phyloP scores from a whole-genome alignment of 1,140 invertebrate species.

The Rhopalosiphum padi region DNA sequence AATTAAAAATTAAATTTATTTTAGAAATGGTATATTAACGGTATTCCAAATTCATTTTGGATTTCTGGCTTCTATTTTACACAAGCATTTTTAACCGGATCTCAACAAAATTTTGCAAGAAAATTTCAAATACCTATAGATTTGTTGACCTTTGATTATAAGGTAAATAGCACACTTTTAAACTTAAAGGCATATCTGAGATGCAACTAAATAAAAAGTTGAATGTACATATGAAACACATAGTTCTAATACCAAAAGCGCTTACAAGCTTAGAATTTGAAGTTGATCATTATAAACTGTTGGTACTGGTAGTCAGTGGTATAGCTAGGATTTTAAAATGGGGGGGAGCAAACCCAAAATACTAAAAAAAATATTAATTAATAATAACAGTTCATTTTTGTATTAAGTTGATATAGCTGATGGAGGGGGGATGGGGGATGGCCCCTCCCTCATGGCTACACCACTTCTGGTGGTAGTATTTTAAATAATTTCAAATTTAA shows the following conservation, averaged over 20 bases:
- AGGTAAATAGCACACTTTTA: conserved; percentile 64
- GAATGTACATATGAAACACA: background rate
- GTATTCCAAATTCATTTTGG: conserved; percentile 86
- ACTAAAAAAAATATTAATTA: too few relatives aligned
- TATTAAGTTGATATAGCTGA: too few relatives aligned
- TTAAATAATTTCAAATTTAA: too few relatives aligned
- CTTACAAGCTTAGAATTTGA: background rate
- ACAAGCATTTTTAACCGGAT: conserved; percentile 93
- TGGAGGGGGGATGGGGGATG: too few relatives aligned
- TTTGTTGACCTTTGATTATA: conserved; percentile 84
- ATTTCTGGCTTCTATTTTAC: conserved; percentile 95
- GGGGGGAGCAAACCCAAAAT: too few relatives aligned
- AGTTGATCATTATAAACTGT: background rate
- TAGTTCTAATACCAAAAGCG: background rate
- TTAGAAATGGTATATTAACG: conserved; percentile 83
- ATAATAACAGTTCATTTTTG: too few relatives aligned
- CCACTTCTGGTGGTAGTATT: too few relatives aligned
- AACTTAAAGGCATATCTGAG: background rate
- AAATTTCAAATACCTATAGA: conserved; percentile 92
- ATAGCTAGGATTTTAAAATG: too few relatives aligned
- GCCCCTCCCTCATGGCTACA: too few relatives aligned
- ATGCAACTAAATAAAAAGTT: background rate
- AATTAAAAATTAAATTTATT: conserved; percentile 46
- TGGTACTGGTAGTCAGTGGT: too few relatives aligned
- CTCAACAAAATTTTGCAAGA: conserved; percentile 90